phyloP scores from a whole-genome alignment of 2,888 invertebrate genomes.

The Druceiella hillmani region DNA sequence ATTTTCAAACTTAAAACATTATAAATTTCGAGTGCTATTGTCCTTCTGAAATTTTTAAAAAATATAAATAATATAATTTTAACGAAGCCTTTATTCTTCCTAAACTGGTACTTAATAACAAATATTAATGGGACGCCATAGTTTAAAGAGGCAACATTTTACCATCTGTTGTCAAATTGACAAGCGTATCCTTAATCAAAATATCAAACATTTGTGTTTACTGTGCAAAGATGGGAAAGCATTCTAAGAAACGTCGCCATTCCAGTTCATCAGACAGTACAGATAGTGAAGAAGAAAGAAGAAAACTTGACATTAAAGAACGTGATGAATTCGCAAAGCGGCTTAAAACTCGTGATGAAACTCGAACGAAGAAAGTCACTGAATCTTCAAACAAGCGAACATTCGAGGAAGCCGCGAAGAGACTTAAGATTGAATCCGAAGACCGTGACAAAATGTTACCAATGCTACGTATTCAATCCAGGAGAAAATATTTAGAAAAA shows the following conservation, averaged over 20 bases:
- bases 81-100: neutral
- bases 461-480: conserved; percentile 82
- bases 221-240: conserved; percentile 20
- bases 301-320: conserved; percentile 81
- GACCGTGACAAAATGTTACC: conserved; percentile 84
- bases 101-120: neutral
- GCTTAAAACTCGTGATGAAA: conserved; percentile 84
- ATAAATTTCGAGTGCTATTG: too few relatives aligned
- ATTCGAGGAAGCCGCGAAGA: conserved; percentile 84
- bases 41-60: too few relatives aligned
- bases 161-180: too few relatives aligned
- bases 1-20: too few relatives aligned
- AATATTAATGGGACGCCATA: conserved; percentile 19
- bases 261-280: conserved; percentile 51
- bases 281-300: conserved; percentile 75
- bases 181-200: too few relatives aligned
- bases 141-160: conserved; percentile 25
- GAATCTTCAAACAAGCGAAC: conserved; percentile 62
- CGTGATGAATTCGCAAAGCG: conserved; percentile 92
- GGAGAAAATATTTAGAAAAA: conserved; percentile 92
- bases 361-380: conserved; percentile 75
- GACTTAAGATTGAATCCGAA: conserved; percentile 82
- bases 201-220: too few relatives aligned
- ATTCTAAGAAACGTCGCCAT: conserved; percentile 38
- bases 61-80: too few relatives aligned